Evolutionary conservation across 2,113 vertebrate genomes (phyloP).

Genomic region (Zosterops borbonicus): DNA sequence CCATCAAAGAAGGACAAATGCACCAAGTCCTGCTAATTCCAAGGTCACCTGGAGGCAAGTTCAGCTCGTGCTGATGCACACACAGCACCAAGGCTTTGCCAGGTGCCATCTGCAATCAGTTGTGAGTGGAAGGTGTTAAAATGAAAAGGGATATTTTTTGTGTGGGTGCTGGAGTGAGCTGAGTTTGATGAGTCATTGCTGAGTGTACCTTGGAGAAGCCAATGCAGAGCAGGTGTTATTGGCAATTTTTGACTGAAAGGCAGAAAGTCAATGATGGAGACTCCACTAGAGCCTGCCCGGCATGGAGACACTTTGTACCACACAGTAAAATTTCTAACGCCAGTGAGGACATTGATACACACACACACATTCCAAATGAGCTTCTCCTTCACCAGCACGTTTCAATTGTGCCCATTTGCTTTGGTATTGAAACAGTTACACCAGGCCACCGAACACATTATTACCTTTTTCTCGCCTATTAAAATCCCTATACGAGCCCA

Average conservation of each 20-base stretch:
- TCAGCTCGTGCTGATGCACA: neutral
- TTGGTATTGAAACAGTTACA: constrained; percentile 28
- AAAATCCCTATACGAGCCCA: neutral
- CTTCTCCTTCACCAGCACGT: neutral
- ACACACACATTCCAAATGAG: neutral
- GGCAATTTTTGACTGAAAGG: neutral
- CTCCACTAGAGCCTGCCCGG: accelerated
- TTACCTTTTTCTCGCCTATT: neutral
- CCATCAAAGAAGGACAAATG: neutral
- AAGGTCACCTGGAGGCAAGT: neutral
- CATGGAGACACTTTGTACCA: neutral
- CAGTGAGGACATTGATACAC: neutral
- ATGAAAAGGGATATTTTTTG: neutral
- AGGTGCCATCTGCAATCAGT: neutral
- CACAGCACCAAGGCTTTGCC: neutral
- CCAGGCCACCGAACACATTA: neutral
- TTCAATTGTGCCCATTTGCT: constrained; percentile 11
- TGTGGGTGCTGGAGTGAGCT: neutral
- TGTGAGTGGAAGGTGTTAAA: neutral
- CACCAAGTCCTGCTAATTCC: neutral
- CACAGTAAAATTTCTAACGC: neutral
- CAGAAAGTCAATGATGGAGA: neutral
- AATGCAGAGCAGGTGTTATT: neutral
- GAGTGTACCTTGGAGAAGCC: neutral
- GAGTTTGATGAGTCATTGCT: neutral